Evolutionary conservation across 2,888 invertebrate species (phyloP), one percentile per base, ranked within the genome.

Genomic region (Pandemis cinnamomeana): DNA sequence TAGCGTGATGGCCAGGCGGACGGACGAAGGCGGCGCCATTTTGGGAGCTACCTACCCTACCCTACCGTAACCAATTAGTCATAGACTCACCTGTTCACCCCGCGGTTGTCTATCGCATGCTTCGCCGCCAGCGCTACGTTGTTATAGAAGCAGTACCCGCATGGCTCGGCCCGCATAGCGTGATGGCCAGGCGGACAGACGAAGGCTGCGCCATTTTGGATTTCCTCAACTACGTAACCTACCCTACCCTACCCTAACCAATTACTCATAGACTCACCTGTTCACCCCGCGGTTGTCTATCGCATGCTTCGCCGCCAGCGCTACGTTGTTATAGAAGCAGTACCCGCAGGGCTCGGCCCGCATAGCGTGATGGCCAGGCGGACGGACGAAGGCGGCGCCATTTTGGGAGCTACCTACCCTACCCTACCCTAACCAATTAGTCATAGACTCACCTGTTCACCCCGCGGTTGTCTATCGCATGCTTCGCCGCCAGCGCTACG

Each of bases 351-450:
- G 97, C 85, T 97, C 96, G 11, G 96, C 93, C 77, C 95, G 91
- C 97, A 98, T 98, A 4, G 99, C 99, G 95, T 99, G 99, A 94
- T 99, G 99, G 2, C 99, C 99, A 10, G 99, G 99, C 44, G 98
- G 98, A 5, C 97, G 95, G 36, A 98, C 95, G 74, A 98, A 95
- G 10, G 98, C 98, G 93, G 97, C 97, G 48, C 98, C 98, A 93
- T 97, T 98, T 85, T 97, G 96, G 0, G 97, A 44, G 5, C 27
- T 27, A 27, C 27, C 27, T 27, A 27, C 1, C 27, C 44, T 44
- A 6, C 44, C 44, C 44, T 44, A 44, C 55, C 7, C 55, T 4
- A 55, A 10, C 10, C 55, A 5, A 20, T n/a, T n/a, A n/a, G 6
- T 41, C n/a, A 15, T n/a, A 20, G 11, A 60, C 75, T 77, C 27